These are phyloP conservation scores for Spea bombifrons DNA, from an alignment of 2,113 vertebrate genomes.

Conservation along the genomic window DNA sequence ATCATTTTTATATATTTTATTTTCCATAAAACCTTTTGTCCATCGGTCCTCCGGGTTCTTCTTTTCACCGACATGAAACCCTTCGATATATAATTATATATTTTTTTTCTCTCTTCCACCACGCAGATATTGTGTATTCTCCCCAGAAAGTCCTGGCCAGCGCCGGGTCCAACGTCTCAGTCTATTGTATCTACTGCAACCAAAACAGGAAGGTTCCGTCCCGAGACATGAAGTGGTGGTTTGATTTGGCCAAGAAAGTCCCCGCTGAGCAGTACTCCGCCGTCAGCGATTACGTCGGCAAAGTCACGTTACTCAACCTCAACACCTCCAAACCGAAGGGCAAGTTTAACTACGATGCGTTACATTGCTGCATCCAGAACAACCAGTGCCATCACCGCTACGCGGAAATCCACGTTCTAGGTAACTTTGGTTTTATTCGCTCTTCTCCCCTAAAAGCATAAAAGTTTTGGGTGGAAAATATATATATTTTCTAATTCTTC, in stretches of 20 bases:
- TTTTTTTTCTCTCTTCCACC: background rate
- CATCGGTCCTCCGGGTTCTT: too few species aligned
- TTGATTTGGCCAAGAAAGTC: slow-evolving; percentile 71
- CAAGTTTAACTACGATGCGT: slow-evolving; percentile 67
- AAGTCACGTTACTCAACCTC: slow-evolving; percentile 67
- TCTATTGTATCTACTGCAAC: slow-evolving; percentile 80
- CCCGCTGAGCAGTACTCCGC: slow-evolving; percentile 67
- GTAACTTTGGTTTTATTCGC: slow-evolving; percentile 55
- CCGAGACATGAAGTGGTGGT: slow-evolving; percentile 75
- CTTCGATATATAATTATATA: background rate
- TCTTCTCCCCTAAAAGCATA: too few species aligned
- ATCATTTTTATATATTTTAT: too few species aligned
- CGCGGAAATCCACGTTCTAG: slow-evolving; percentile 78
- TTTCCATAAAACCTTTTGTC: background rate
- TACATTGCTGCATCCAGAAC: slow-evolving; percentile 74
- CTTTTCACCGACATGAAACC: too few species aligned
- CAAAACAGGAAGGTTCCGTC: slow-evolving; percentile 60
- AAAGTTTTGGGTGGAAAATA: too few species aligned
- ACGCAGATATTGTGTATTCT: slow-evolving; percentile 78
- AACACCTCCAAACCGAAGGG: slow-evolving; percentile 68
- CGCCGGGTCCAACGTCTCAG: slow-evolving; percentile 73
- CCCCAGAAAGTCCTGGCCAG: slow-evolving; percentile 73
- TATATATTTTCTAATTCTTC: too few species aligned
- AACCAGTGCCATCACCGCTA: slow-evolving; percentile 72
- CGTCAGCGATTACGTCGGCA: slow-evolving; percentile 69